These are phyloP conservation scores for Epizoanthus ramosus DNA, from an alignment of 92 coral and sea anemone genomes.

Conservation along the genomic window DNA sequence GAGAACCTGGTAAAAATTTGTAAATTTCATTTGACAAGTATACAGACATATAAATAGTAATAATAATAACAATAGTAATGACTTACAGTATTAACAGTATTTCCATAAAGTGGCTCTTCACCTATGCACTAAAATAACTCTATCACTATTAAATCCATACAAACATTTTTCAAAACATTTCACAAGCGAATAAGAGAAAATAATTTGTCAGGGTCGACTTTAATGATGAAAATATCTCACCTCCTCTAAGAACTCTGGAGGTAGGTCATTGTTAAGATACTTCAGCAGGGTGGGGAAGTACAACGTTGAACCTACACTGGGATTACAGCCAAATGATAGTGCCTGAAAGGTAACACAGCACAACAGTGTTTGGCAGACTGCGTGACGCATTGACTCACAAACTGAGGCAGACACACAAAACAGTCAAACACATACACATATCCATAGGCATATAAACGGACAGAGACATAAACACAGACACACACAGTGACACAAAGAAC, in stretches of 20 bases:
- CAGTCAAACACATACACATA: background rate
- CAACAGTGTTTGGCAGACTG: background rate
- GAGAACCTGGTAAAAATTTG: conserved; percentile 63
- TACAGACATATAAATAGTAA: too few relatives aligned
- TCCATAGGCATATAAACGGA: background rate
- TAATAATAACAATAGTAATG: too few relatives aligned
- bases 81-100: too few relatives aligned
- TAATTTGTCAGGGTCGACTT: too few relatives aligned
- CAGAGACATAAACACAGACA: background rate
- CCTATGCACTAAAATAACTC: too few relatives aligned
- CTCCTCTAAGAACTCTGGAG: conserved; percentile 76
- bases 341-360: conserved; percentile 48
- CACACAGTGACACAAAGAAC: background rate
- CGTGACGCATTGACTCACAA: background rate
- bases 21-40: too few relatives aligned
- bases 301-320: conserved; percentile 46
- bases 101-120: too few relatives aligned
- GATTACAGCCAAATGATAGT: conserved; percentile 54
- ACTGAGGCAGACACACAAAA: background rate
- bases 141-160: too few relatives aligned
- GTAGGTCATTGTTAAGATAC: conserved; percentile 68
- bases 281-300: conserved; percentile 73
- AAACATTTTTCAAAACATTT: too few relatives aligned
- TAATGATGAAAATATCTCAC: conserved; percentile 36
- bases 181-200: too few relatives aligned